Base-by-base conservation (phyloP, 2,888 invertebrate species). In the Drosophila nr. medialis region DNA sequence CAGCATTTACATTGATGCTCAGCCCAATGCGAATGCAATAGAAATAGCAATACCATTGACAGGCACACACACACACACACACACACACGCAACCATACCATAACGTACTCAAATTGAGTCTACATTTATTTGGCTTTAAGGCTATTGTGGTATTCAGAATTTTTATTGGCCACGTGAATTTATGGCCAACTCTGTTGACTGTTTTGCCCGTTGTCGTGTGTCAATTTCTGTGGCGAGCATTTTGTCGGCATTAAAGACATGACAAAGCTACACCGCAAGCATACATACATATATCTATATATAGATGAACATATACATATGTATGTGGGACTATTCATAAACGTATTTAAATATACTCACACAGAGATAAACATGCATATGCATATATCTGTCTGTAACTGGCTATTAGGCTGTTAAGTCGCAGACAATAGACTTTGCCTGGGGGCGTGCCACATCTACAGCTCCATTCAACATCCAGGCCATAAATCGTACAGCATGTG, bases 111-210 rank as follows among this genome's bases (percentile, higher is more conserved):
- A 81, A 83, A 74, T 83, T 74, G 78, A 80, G 74, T 67, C 68
- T 49, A 66, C 15, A 55, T n/a, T n/a, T 55, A 13, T 54, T 54
- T 53, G 34, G 55, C 50, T 64, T 40, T 49, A 27, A 38, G 61
- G 42, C 54, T 76, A 71, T 80, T 81, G 73, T 75, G 64, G 36
- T 64, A 75, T 78, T 62, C 69, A 83, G 90, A 86, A 89, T 82
- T 85, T 86, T 88, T 84, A 90, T 88, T 90, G 77, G 77, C 50
- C 90, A 86, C 69, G 75, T 73, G 79, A 89, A 87, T 90, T 90
- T 87, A 90, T 87, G 82, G 84, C 71, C 75, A 60, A 56, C 69
- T 64, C 62, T 58, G 75, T 63, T 55, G 67, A 67, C 68, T 56
- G 61, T 62, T 62, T 61, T 48, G 72, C 56, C 72, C 56, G 73